Evolutionary conservation across 2,113 vertebrate species (phyloP), one percentile per base, ranked within the genome.

Genomic region (Chaetura pelagica): DNA sequence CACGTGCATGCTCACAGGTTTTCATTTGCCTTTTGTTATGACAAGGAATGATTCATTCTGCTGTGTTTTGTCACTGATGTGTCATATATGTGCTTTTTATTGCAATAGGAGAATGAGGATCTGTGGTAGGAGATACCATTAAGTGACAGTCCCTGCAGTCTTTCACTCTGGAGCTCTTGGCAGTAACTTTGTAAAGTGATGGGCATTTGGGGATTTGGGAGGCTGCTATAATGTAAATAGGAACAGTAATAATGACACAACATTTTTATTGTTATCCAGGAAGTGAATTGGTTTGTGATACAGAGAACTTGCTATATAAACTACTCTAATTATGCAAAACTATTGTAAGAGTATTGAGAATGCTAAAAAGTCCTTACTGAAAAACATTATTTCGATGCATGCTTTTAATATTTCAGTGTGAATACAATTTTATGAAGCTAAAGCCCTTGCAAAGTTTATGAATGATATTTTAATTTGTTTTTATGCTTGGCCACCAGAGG

Each of bases 31-130:
- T n/a, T 24, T 21, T 55, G 54, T 55, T 30, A 24, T 14, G n/a
- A 54, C 19, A 40, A 12, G 48, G 63, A 30, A 26, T 12, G 29
- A 17, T 16, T 66, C n/a, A 20, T 63, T 62, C 54, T 19, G 63
- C n/a, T 9, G 0, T 0, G 2, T 11, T 54, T 68, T 54, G 9
- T 30, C 21, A 4, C 38, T 21, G 11, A 6, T 69, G 49, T 62
- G n/a, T 24, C 40, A 13, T 15, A 16, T 4, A 6, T 15, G 3
- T 20, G 38, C 27, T 42, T 83, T 49, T 61, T 13, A 32, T 20
- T 24, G 30, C 38, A 11, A 5, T 2, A 5, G 10, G 61, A 46
- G 9, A 21, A n/a, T 18, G 11, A 20, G 49, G 24, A 29, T 30
- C 42, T 24, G 12, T 38, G 52, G 35, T 32, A 7, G 32, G 35